A percentile compares a stretch with the other conserved stretches of the same genome.
Evolutionary conservation across 2,888 invertebrate species (phyloP).

Genomic region (Macrosoma leucophasiata): DNA sequence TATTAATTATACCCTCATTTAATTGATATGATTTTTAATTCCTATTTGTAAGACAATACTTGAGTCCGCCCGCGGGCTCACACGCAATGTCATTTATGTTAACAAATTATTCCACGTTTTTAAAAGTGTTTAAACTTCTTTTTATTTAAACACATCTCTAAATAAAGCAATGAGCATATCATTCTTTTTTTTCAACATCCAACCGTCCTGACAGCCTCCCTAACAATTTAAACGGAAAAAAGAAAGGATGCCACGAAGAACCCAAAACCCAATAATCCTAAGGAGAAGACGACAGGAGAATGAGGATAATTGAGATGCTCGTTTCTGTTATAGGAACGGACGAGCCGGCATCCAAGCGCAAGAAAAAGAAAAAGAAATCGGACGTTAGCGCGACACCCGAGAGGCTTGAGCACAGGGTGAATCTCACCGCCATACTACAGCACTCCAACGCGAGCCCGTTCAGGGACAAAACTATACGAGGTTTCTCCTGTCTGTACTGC

Average conservation of each 20-base stretch:
- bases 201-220: neutral
- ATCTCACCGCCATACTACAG: constrained; percentile 63
- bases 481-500: constrained; percentile 69
- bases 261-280: constrained; percentile 26
- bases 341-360: constrained; percentile 52
- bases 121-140: too few relatives aligned
- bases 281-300: constrained; percentile 40
- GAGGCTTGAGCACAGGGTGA: constrained; percentile 66
- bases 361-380: constrained; percentile 59
- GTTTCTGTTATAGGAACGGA: constrained; percentile 71
- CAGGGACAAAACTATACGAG: constrained; percentile 59
- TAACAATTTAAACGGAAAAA: neutral
- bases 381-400: constrained; percentile 65
- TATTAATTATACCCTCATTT: too few relatives aligned
- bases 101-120: too few relatives aligned
- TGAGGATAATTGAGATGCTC: constrained; percentile 64
- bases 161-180: too few relatives aligned
- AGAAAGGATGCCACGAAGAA: constrained; percentile 1
- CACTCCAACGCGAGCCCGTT: constrained; percentile 68
- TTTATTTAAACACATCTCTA: too few relatives aligned
- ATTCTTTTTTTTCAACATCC: neutral
- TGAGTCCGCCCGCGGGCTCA: too few relatives aligned
- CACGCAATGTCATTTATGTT: too few relatives aligned
- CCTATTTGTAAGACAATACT: too few relatives aligned
- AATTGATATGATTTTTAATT: too few relatives aligned